Evolutionary conservation across 2,797 vertebrate species (phyloP), one percentile per base, ranked within the genome.

Genomic region (Dermochelys coriacea): DNA sequence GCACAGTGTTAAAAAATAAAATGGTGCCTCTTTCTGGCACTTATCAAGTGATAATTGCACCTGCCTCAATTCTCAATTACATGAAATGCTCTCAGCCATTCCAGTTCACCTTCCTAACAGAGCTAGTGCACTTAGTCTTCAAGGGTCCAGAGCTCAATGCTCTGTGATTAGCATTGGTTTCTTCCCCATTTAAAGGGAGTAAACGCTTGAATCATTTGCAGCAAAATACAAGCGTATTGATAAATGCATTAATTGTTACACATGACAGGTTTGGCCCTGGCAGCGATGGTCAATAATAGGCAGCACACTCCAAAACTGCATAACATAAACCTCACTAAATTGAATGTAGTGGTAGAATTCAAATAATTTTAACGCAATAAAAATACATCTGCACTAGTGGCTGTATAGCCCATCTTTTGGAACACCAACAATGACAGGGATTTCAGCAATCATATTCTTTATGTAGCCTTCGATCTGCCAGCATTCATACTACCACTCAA

Each of bases 191-290:
- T 81, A 82, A 86, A 88, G 16, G 14, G 18, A 3, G 14, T 89
- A 57, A 94, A 61, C 23, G 87, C 34, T 61, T 19, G 90, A 90
- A 94, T 83, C 6, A 79, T 89, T 93, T 83, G 75, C 74, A 93
- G n/a, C n/a, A 88, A 61, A 27, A 57, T 88, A 88, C 90, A 92
- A 85, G 90, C 64, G 19, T 88, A 91, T 51, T 89, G 94, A 80
- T 77, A 82, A 37, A 50, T 64, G 9, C n/a, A 91, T 93, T 93
- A 86, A 84, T 27, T 80, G n/a, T 61, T 81, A 80, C 5, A 14
- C 45, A 2, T 54, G 27, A 54, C 25, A 61, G 52, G 47, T 88
- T 21, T 15, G n/a, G 31, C 12, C 3, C 6, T 90, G 34, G 25
- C 1, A 1, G 29, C 4, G 1, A 34, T 57, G 31, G 92, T 84